phyloP scores from a whole-genome alignment of 1,140 invertebrate genomes.

The Drosophila murphyi region DNA sequence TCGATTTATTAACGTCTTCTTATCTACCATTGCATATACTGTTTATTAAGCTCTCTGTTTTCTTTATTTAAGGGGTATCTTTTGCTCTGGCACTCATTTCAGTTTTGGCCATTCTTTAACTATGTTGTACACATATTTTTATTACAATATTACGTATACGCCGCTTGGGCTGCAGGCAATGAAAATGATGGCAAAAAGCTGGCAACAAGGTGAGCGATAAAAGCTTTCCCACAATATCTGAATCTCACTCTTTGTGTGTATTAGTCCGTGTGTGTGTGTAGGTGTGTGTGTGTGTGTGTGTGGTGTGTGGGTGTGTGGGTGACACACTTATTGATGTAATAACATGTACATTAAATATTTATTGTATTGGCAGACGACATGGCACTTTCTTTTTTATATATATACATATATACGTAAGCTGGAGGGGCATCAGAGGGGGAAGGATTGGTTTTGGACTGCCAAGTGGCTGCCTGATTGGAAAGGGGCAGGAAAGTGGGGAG shows the following conservation, averaged over 20 bases:
- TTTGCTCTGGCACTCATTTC: background rate
- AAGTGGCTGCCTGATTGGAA: conserved; percentile 32
- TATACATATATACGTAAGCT: background rate
- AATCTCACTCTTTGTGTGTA: conserved; percentile 1
- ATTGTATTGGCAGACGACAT: conserved; percentile 81
- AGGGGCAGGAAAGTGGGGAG: background rate
- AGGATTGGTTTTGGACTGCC: background rate
- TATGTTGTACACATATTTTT: conserved; percentile 22
- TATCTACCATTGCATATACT: no score
- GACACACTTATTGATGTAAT: conserved; percentile 83
- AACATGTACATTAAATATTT: conserved; percentile 83
- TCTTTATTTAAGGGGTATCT: background rate
- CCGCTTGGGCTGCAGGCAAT: conserved; percentile 43
- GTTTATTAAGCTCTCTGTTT: no score
- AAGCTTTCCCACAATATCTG: conserved; percentile 60
- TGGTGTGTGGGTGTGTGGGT: conserved; percentile 47
- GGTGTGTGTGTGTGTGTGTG: no score
- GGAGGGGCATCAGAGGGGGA: background rate
- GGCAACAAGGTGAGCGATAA: conserved; percentile 63
- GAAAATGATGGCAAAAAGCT: conserved; percentile 39
- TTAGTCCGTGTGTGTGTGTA: conserved; percentile 12
- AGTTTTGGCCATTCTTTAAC: background rate
- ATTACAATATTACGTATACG: conserved; percentile 56
- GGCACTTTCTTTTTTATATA: conserved; percentile 61
- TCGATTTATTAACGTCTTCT: no score